These are phyloP conservation scores for Eupithecia dodoneata DNA, from an alignment of 2,888 invertebrate genomes.

Conservation along the genomic window DNA sequence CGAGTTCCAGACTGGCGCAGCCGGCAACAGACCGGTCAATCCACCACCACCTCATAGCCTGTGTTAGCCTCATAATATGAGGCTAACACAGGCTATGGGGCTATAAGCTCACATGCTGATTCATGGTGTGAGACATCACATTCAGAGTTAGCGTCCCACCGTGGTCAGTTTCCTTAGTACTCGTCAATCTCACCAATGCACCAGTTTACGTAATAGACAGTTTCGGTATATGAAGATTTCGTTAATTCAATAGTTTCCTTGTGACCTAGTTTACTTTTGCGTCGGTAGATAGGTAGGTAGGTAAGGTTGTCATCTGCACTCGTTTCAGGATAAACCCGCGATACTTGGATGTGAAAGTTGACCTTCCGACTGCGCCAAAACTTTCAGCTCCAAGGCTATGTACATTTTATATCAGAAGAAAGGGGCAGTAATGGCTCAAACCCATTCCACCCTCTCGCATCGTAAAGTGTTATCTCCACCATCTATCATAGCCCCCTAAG, in stretches of 20 bases:
- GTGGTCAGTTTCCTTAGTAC: too few relatives aligned
- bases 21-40: neutral
- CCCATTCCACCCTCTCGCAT: constrained; percentile 32
- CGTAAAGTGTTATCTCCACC: constrained; percentile 44
- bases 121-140: too few relatives aligned
- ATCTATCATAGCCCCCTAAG: constrained; percentile 38
- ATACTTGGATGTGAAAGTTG: neutral
- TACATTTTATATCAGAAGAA: constrained; percentile 18
- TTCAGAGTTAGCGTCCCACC: too few relatives aligned
- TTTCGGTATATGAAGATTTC: too few relatives aligned
- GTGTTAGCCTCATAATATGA: neutral
- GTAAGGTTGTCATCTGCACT: too few relatives aligned
- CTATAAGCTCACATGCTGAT: too few relatives aligned
- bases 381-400: neutral
- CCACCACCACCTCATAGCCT: neutral
- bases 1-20: neutral
- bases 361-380: neutral
- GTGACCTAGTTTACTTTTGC: too few relatives aligned
- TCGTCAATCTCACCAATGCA: too few relatives aligned
- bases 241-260: too few relatives aligned
- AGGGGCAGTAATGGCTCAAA: constrained; percentile 16
- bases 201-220: too few relatives aligned
- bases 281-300: too few relatives aligned
- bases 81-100: neutral
- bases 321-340: neutral